Evolutionary conservation across 2,888 invertebrate species (phyloP), one percentile per base, ranked within the genome.

Genomic region (Machimus rusticus): DNA sequence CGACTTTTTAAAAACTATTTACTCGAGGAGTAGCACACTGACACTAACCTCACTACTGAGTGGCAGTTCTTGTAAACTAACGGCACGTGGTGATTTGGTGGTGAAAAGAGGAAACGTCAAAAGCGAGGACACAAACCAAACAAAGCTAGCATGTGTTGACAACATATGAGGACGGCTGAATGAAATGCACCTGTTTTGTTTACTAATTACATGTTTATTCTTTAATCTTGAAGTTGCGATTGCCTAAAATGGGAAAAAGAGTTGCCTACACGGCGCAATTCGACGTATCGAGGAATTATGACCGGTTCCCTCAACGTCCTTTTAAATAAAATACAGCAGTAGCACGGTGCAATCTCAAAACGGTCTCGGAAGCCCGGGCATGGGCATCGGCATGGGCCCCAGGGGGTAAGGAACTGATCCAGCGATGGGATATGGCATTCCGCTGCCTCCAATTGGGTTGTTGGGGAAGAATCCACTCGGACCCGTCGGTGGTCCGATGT

Each of bases 301-400:
- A 66, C 4, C 9, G 55, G 8, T 23, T 28, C 51, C 23, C 28
- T 12, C 12, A 28, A 66, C 23, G 23, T 3, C 23, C 28, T 23
- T 28, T 66, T 28, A 66, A 6, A 23, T 66, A 66, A 66, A 66
- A 66, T 23, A 28, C 2, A 12, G 4, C 0, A 23, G 12, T 66
- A 28, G 8, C 28, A 66, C 28, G 4, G 28, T 51, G 3, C 9
- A 66, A 66, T 66, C 66, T 87, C 46, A 88, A 77, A 86, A 88
- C 2, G 86, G 88, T 74, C 88, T 86, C 1, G 81, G 87, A 92
- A 94, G 92, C 87, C 94, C 94, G 8, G 96, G 96, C 95, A 96
- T 95, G 23, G 97, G 97, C 96, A 97, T 97, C 89, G 94, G 94
- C 88, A 96, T 92, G 0, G 95, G 95, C n/a, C 95, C 96, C 87